Conservation (phyloP, 2,113 vertebrate genomes). For the Gymnorhina tibicen region DNA sequence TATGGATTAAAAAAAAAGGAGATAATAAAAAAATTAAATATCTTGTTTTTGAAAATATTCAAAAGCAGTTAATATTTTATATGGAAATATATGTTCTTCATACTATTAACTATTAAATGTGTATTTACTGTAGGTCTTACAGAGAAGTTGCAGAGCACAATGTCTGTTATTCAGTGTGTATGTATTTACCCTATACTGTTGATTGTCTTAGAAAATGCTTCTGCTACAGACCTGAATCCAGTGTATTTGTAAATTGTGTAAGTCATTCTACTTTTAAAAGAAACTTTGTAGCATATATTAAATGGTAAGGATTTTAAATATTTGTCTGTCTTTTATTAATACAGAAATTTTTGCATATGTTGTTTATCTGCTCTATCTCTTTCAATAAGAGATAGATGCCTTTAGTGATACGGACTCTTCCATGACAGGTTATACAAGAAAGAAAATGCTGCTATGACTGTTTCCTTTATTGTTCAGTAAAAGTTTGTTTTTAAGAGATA, state of each 20-base stretch:
- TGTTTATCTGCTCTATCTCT: constrained; percentile 61
- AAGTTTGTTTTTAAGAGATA: constrained; percentile 43
- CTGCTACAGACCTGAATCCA: constrained; percentile 58
- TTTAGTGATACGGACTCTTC: not conserved
- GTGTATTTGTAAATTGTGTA: constrained; percentile 73
- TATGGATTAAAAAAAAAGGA: constrained; percentile 53
- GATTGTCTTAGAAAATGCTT: constrained; percentile 64
- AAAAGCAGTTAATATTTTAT: constrained; percentile 82
- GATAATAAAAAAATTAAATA: not conserved
- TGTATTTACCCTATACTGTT: constrained; percentile 71
- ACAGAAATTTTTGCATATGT: constrained; percentile 74
- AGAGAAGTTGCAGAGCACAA: constrained; percentile 80
- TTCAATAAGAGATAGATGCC: constrained; percentile 17
- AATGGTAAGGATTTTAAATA: constrained; percentile 68
- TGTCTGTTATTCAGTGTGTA: constrained; percentile 74
- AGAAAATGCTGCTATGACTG: constrained; percentile 17
- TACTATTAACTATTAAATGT: constrained; percentile 71
- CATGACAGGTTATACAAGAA: constrained; percentile 12
- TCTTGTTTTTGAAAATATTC: constrained; percentile 70
- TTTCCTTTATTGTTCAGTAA: constrained; percentile 39
- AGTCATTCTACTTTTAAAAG: constrained; percentile 70
- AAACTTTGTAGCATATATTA: constrained; percentile 79
- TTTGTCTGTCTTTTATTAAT: constrained; percentile 73
- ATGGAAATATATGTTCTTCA: constrained; percentile 77
- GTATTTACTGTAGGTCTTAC: constrained; percentile 73